Base-by-base conservation (phyloP, 2,113 vertebrate genomes). In the Amazona vittata region DNA sequence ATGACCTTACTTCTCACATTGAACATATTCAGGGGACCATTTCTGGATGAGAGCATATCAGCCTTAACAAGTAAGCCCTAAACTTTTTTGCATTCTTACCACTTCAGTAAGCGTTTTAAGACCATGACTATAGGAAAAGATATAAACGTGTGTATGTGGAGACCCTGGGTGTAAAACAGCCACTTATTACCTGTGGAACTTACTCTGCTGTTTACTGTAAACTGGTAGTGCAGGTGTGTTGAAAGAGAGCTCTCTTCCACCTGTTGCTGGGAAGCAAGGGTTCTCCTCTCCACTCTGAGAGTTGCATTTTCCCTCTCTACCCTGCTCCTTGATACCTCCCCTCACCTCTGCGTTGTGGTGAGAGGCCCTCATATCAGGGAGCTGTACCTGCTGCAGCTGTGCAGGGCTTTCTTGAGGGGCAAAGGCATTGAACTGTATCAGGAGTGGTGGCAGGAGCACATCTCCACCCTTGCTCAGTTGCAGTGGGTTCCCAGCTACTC, bases 1-100 rank as follows among this genome's bases (percentile, higher is more conserved):
- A 37, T 13, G 9, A 41, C 8, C 37, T 37, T 37, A 37, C 37
- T 15, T 1, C n/a, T 50, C 37, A 39, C 7, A 0, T 4, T 29
- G 67, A 21, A 4, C 0, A 0, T 41, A 17, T 22, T 24, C 2
- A 0, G 25, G 50, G 59, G 44, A 31, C 10, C 5, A 0, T 17
- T 41, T 8, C 44, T 49, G 12, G 2, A 55, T 67, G 79, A 35
- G n/a, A 50, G 49, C 0, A 0, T 49, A 4, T 19, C 1, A 0
- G 26, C 46, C 11, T 50, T 49, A 43, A 35, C 28, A 31, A 57
- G 24, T 39, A 31, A 57, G 28, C 37, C n/a, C 17, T 39, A 4
- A 50, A 49, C 44, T 71, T 14, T 29, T 24, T 12, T 11, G 20
- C 10, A 17, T 39, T 49, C 39, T 68, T 52, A 4, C 14, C 29